Evolutionary conservation across 2,113 vertebrate species (phyloP).

Genomic region (Coreoperca whiteheadi): DNA sequence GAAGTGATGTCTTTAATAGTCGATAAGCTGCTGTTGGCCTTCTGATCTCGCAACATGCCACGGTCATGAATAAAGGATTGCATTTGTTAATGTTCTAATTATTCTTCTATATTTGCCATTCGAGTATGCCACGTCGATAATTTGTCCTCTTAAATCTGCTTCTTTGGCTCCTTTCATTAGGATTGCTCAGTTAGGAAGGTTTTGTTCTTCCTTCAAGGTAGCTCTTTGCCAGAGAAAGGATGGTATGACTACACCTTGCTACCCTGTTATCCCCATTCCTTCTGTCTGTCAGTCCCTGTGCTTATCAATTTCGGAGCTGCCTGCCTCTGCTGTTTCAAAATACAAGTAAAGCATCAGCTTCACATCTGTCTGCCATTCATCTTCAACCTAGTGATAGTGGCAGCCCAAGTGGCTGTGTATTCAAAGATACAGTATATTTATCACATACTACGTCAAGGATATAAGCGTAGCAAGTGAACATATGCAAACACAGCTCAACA

Average conservation of each 20-base stretch:
- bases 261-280: neutral
- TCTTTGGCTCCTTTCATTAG: neutral
- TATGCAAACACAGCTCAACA: conserved; percentile 26
- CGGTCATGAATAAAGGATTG: neutral
- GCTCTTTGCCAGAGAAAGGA: neutral
- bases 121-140: neutral
- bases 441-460: conserved; percentile 9
- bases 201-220: too few species aligned
- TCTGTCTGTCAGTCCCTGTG: conserved; percentile 1
- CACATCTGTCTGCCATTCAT: conserved; percentile 24
- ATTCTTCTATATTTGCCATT: neutral
- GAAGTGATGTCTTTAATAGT: neutral
- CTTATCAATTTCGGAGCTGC: neutral
- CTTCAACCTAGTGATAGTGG: neutral
- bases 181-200: neutral
- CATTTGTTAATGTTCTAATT: neutral
- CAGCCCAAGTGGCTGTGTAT: neutral
- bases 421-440: conserved; percentile 24
- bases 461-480: conserved; percentile 9
- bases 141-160: neutral
- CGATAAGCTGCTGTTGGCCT: neutral
- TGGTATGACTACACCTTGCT: neutral
- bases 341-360: neutral
- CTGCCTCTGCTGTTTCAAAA: conserved; percentile 16
- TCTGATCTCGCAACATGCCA: neutral